phyloP scores from a whole-genome alignment of 2,888 invertebrate species.

The Rhodophaea formosa region DNA sequence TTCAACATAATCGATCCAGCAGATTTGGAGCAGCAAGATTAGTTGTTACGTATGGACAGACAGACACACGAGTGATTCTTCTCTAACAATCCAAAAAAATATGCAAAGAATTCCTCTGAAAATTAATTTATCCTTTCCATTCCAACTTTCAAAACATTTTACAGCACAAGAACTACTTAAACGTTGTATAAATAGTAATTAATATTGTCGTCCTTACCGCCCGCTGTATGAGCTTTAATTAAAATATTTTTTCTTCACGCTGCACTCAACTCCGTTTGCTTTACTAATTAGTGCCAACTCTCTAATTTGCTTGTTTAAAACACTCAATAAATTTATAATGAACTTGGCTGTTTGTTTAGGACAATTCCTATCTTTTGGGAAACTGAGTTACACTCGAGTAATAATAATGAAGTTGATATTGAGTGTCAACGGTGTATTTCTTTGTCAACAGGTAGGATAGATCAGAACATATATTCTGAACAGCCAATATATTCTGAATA shows the following conservation, averaged over 20 bases:
- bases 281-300: conserved; percentile 29
- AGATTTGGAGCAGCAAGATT: too few species aligned
- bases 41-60: too few species aligned
- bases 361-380: conserved; percentile 3
- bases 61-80: too few species aligned
- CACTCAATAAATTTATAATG: conserved; percentile 33
- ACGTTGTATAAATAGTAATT: conserved; percentile 1
- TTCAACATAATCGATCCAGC: too few species aligned
- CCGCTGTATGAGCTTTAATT: conserved; percentile 25
- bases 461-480: too few species aligned
- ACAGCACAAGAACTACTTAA: neutral
- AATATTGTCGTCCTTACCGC: conserved; percentile 14
- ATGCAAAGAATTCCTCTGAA: too few species aligned
- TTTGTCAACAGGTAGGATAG: too few species aligned
- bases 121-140: neutral
- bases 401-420: too few species aligned
- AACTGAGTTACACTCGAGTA: too few species aligned
- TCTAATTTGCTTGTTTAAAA: conserved; percentile 31
- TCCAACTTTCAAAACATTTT: neutral
- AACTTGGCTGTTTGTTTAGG: conserved; percentile 18
- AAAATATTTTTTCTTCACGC: conserved; percentile 28
- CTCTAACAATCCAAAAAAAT: too few species aligned
- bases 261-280: conserved; percentile 26
- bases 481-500: too few species aligned
- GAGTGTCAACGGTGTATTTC: too few species aligned